phyloP scores from a whole-genome alignment of 2,888 invertebrate genomes.

The Itoplectis maculator region DNA sequence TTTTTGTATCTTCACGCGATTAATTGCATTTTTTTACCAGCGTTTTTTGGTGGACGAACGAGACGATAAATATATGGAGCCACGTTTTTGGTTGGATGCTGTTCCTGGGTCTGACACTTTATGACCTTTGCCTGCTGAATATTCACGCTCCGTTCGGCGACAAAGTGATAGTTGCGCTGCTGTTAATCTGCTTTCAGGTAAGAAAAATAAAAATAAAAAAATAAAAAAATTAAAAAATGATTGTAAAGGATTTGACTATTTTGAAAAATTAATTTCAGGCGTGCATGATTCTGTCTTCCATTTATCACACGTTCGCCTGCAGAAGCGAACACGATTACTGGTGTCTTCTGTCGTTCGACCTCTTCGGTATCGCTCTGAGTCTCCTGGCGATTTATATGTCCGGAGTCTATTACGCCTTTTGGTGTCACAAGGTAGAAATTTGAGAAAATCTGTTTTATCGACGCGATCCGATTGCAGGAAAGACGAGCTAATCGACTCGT shows the following conservation, averaged over 20 bases:
- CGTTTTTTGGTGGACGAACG: slow-evolving; percentile 98
- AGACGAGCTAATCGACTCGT: background rate
- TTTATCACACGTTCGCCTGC: slow-evolving; percentile 98
- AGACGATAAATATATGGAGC: slow-evolving; percentile 99
- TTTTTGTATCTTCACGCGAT: slow-evolving; percentile 22
- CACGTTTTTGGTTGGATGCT: slow-evolving; percentile 95
- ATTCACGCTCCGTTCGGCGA: slow-evolving; percentile 92
- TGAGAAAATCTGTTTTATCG: background rate
- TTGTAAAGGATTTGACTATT: slow-evolving; percentile 43
- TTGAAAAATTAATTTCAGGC: slow-evolving; percentile 87
- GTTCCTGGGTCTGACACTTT: slow-evolving; percentile 93
- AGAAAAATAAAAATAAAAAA: background rate
- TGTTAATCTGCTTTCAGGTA: slow-evolving; percentile 94
- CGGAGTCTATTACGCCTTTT: slow-evolving; percentile 98
- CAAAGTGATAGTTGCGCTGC: slow-evolving; percentile 93
- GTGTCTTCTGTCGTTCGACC: slow-evolving; percentile 94
- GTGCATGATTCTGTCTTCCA: slow-evolving; percentile 96
- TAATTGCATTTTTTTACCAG: slow-evolving; percentile 85
- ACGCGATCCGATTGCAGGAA: background rate
- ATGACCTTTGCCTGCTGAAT: slow-evolving; percentile 92
- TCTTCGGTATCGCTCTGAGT: slow-evolving; percentile 97
- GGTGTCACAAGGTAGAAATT: slow-evolving; percentile 93
- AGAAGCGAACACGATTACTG: slow-evolving; percentile 94
- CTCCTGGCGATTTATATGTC: slow-evolving; percentile 97
- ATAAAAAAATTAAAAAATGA: slow-evolving; percentile 9